Base-by-base conservation (phyloP, 1,140 invertebrate species). In the Nasonia longicornis region DNA sequence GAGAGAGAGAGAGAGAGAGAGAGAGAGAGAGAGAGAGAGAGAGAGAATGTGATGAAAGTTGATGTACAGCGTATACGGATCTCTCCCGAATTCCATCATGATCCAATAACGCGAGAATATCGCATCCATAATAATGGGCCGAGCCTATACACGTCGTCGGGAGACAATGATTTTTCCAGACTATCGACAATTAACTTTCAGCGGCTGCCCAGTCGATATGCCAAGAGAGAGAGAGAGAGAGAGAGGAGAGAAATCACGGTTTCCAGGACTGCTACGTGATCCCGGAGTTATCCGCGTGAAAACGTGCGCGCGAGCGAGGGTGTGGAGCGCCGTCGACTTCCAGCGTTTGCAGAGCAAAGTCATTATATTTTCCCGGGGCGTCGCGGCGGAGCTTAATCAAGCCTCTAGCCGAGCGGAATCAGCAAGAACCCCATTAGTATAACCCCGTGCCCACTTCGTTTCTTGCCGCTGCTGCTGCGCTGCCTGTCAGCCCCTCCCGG, bases 331-430 rank as follows among this genome's bases (percentile, higher is more conserved):
- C 38, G 0, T 7, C 83, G 38, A 83, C 63, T 84, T 80, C 58
- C 45, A 71, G 86, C 86, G 86, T 89, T 89, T 89, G 87, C 88
- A 89, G 87, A 88, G 87, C 85, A 85, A 86, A 89, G 87, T 89
- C 89, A 89, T 91, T 91, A 91, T 90, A 91, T 91, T 90, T 90
- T 90, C 89, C 88, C 84, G 85, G 84, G 87, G 89, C 90, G 90
- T 90, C 89, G 90, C 87, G 86, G 73, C 84, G 87, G 82, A 90
- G 88, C 89, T 91, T 90, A 90, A 91, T 91, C 88, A 91, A 90
- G 89, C 84, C 85, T 86, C 88, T 88, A 89, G 88, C 89, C 89
- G 89, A 90, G 89, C 86, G 86, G 90, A 91, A 90, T 91, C 89
- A 89, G 89, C 88, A 91, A 91, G 87, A 88, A 90, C 87, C 87